These are phyloP conservation scores for Drosophila niveifrons DNA, from an alignment of 2,888 invertebrate genomes.

Conservation along the genomic window DNA sequence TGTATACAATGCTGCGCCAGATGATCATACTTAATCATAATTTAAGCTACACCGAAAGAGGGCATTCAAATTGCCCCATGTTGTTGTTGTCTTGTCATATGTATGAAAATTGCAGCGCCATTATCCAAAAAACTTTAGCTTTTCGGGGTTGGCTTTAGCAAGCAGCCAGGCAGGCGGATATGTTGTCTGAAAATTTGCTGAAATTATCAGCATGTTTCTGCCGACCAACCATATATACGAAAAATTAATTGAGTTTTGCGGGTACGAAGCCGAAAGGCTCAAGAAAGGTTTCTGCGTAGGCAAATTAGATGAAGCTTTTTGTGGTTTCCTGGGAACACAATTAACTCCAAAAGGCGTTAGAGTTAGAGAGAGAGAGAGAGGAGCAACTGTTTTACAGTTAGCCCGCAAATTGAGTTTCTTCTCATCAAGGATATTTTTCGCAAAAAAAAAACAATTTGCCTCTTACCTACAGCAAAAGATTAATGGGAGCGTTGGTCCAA, in stretches of 20 bases:
- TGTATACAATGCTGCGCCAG: conserved; percentile 45
- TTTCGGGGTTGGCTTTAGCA: background rate
- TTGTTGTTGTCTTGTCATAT: conserved; percentile 68
- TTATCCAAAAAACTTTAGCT: conserved; percentile 46
- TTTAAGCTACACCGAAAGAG: conserved; percentile 67
- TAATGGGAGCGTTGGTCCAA: conserved; percentile 61
- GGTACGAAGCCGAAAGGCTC: background rate
- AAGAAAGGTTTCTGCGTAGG: conserved; percentile 65
- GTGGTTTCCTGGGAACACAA: conserved; percentile 77
- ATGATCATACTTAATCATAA: conserved; percentile 84
- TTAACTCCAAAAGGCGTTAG: conserved; percentile 64
- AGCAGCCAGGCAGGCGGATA: no score
- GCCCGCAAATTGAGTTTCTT: conserved; percentile 68
- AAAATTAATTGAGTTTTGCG: conserved; percentile 77
- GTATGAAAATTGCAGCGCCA: conserved; percentile 76
- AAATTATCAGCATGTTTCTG: conserved; percentile 64
- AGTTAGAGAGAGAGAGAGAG: conserved; percentile 11
- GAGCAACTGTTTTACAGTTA: conserved; percentile 68
- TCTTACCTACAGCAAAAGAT: conserved; percentile 49
- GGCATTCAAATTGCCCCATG: conserved; percentile 71
- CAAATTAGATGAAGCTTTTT: conserved; percentile 70
- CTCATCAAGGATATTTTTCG: background rate
- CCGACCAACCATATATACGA: conserved; percentile 41
- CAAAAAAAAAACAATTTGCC: conserved; percentile 23
- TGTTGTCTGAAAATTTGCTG: conserved; percentile 72